A percentile compares a stretch with the other conserved stretches of the same genome.
Conservation (phyloP, 2,888 invertebrate species). For the Scaptomyza tumidula region DNA sequence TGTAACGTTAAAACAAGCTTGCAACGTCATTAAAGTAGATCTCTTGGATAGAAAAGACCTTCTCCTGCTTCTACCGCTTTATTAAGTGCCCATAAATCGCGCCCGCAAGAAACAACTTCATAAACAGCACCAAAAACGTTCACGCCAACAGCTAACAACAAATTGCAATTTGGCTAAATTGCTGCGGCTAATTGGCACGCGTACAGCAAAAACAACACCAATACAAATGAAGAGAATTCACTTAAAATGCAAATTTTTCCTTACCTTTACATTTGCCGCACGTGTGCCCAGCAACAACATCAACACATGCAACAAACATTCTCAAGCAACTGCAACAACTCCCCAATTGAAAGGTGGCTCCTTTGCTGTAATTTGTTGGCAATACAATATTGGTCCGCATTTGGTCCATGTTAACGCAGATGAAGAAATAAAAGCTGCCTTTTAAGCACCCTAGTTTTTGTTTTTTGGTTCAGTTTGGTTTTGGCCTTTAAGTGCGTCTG, state of each 20-base stretch:
- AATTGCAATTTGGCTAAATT: conserved; percentile 78
- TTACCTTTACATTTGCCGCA: conserved; percentile 50
- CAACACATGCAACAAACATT: conserved; percentile 14
- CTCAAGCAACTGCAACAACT: conserved; percentile 18
- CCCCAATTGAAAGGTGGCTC: conserved; percentile 51
- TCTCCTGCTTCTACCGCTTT: neutral
- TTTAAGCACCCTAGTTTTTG: conserved; percentile 41
- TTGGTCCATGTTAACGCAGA: conserved; percentile 69
- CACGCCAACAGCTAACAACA: conserved; percentile 75
- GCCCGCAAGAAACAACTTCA: conserved; percentile 61
- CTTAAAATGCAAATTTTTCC: conserved; percentile 72
- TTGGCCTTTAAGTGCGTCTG: conserved; percentile 53
- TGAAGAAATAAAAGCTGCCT: conserved; percentile 71
- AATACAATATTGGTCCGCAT: conserved; percentile 58
- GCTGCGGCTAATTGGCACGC: conserved; percentile 76
- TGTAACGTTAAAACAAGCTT: neutral
- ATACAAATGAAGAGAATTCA: conserved; percentile 74
- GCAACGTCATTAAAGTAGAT: neutral
- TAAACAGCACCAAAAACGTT: conserved; percentile 63
- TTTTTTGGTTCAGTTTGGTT: conserved; percentile 29
- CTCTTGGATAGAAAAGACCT: neutral
- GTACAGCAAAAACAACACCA: conserved; percentile 52
- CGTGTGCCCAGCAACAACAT: conserved; percentile 48
- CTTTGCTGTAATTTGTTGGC: conserved; percentile 71
- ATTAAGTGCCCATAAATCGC: conserved; percentile 49